A percentile compares a stretch with the other conserved stretches of the same genome.
phyloP scores from a whole-genome alignment of 2,797 vertebrate species.

The Gymnocypris eckloni region DNA sequence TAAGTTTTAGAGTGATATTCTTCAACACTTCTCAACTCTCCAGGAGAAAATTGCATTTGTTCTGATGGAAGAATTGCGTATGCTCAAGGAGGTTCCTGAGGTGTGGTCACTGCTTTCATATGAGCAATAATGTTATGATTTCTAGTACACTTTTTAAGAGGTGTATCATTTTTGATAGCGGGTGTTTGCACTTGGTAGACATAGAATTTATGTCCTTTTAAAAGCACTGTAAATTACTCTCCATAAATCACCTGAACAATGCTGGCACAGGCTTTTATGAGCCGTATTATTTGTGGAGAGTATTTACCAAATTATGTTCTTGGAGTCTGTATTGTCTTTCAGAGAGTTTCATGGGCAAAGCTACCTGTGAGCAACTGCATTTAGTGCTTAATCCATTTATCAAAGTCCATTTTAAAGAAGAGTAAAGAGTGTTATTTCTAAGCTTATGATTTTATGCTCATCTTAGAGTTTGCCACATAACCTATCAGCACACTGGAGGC shows the following conservation, averaged over 20 bases:
- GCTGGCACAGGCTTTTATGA: slow-evolving; percentile 76
- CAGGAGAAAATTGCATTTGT: slow-evolving; percentile 16
- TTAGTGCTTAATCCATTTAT: slow-evolving; percentile 31
- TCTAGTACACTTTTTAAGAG: slow-evolving; percentile 70
- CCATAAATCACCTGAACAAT: slow-evolving; percentile 77
- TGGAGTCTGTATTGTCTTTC: slow-evolving; percentile 37
- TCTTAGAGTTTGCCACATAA: slow-evolving; percentile 5
- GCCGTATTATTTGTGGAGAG: slow-evolving; percentile 75
- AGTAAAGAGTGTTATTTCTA: background rate
- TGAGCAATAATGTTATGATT: slow-evolving; percentile 71
- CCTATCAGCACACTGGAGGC: slow-evolving; percentile 22
- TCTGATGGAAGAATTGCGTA: background rate
- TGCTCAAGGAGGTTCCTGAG: slow-evolving; percentile 12
- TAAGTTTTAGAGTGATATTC: slow-evolving; percentile 59
- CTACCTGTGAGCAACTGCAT: slow-evolving; percentile 34
- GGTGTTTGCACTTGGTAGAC: slow-evolving; percentile 41
- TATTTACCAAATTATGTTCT: slow-evolving; percentile 80
- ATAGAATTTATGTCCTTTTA: slow-evolving; percentile 63
- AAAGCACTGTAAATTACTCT: slow-evolving; percentile 64
- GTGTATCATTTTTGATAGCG: slow-evolving; percentile 63
- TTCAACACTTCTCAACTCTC: slow-evolving; percentile 20
- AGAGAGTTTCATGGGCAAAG: slow-evolving; percentile 22
- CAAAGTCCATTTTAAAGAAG: slow-evolving; percentile 10
- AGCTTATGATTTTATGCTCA: background rate
- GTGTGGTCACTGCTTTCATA: slow-evolving; percentile 62